Conservation (phyloP, 2,113 vertebrate species). For the Aythya baeri region DNA sequence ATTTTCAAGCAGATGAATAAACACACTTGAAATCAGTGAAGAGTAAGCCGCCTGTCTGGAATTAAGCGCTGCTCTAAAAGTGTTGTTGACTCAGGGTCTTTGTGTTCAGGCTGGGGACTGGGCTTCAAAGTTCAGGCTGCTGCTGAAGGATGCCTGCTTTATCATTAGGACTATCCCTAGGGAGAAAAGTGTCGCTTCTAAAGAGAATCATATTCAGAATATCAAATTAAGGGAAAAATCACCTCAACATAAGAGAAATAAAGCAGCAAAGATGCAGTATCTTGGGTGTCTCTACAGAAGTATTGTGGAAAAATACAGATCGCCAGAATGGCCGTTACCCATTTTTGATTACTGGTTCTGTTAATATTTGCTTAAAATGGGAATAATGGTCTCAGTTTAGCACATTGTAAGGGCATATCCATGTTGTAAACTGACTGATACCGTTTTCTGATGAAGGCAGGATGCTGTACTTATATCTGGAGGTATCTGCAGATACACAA, state of each 20-base stretch:
- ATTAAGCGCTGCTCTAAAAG: neutral
- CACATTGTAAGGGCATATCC: neutral
- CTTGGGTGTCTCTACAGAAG: neutral
- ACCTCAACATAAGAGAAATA: neutral
- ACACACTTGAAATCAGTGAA: neutral
- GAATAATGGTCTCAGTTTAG: neutral
- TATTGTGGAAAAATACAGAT: neutral
- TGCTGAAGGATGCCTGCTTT: neutral
- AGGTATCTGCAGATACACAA: neutral
- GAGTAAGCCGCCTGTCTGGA: neutral
- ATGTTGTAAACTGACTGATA: neutral
- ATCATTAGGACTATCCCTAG: neutral
- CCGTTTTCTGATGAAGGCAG: neutral
- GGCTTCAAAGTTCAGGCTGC: neutral
- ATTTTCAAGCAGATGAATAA: neutral
- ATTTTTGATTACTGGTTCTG: neutral
- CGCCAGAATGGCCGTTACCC: neutral
- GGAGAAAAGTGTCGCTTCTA: neutral
- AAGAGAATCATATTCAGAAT: neutral
- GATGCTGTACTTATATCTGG: neutral
- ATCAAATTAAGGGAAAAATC: constrained; percentile 32
- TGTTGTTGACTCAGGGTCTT: neutral
- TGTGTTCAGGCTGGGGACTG: neutral
- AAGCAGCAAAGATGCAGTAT: neutral
- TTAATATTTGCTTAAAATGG: neutral